Percentiles rank a stretch among this genome's conserved stretches.
These are phyloP conservation scores for Rafetus swinhoei DNA, from an alignment of 2,113 vertebrate species.

Conservation along the genomic window DNA sequence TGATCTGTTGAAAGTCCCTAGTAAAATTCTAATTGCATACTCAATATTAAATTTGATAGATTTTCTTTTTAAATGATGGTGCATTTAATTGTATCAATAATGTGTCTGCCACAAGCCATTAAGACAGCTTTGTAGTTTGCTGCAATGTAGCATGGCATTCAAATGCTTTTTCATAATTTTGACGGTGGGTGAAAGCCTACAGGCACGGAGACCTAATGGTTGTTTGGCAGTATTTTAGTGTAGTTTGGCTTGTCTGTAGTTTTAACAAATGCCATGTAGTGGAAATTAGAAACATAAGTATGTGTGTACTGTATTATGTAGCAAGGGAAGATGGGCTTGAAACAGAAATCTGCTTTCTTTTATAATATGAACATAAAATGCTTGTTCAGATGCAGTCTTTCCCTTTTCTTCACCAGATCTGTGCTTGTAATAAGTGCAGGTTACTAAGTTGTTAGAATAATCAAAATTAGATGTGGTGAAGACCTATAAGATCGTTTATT, in stretches of 20 bases:
- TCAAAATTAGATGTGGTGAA: conserved; percentile 16
- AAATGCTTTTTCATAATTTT: not conserved
- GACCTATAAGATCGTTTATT: not conserved
- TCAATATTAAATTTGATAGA: not conserved
- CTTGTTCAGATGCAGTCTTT: conserved; percentile 6
- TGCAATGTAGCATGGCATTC: not conserved
- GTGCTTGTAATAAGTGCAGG: not conserved
- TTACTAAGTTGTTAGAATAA: conserved; percentile 23
- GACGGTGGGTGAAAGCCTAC: not conserved
- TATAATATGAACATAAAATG: not conserved
- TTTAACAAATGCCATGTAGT: conserved; percentile 35
- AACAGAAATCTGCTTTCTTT: conserved; percentile 32
- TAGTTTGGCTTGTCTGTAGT: conserved; percentile 21
- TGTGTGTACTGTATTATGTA: not conserved
- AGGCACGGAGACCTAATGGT: not conserved
- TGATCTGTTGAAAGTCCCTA: not conserved
- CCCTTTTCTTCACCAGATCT: not conserved
- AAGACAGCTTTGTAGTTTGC: not conserved
- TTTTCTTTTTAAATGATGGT: not conserved
- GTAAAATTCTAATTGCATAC: conserved; percentile 1
- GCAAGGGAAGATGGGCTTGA: not conserved
- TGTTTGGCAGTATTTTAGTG: conserved; percentile 27
- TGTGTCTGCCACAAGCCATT: not conserved
- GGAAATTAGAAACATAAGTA: conserved; percentile 44
- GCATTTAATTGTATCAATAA: not conserved